Evolutionary conservation across 1,140 invertebrate species (phyloP), one percentile per base, ranked within the genome.

Genomic region (Tachypleus tridentatus): DNA sequence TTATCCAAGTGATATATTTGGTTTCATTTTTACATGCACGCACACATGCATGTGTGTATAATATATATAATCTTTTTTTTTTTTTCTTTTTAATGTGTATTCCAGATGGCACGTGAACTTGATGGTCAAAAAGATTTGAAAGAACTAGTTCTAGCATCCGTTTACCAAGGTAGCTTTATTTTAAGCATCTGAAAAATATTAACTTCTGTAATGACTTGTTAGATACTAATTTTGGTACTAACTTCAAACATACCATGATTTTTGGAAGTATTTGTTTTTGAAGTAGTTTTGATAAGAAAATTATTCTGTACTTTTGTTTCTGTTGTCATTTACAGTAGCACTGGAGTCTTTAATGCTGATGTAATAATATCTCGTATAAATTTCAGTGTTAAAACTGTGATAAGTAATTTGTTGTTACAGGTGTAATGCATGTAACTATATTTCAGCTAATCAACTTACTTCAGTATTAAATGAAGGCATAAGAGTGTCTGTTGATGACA

Each of bases 91-190:
- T 29, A 29, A 29, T 29, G 29, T 29, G 29, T 29, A 29, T 29
- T 29, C 29, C 61, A 67, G 66, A 52, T 67, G 72, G 82, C 82
- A 9, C 78, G 79, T 65, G 81, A 73, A 49, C 61, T 60, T 49
- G 70, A 74, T 7, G 69, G 74, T 49, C 79, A 82, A 58, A 84
- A 84, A 73, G 82, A 84, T 61, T 29, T 29, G 29, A 76, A 83
- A 58, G 86, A 88, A 72, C 78, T 88, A 53, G 82, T 88, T 51
- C 74, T 87, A 57, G 83, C 85, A 69, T 84, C 86, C 62, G 83
- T 88, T 65, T 83, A 81, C 72, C 85, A 88, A 82, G 85, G 84
- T 84, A 80, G 69, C 59, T 64, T 67, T 60, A 63, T 49, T 64
- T 57, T 59, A 29, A 29, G 29, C 29, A 29, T 29, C 29, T 29